Conservation (phyloP, 2,797 vertebrate genomes). For the Austrolebias charrua region DNA sequence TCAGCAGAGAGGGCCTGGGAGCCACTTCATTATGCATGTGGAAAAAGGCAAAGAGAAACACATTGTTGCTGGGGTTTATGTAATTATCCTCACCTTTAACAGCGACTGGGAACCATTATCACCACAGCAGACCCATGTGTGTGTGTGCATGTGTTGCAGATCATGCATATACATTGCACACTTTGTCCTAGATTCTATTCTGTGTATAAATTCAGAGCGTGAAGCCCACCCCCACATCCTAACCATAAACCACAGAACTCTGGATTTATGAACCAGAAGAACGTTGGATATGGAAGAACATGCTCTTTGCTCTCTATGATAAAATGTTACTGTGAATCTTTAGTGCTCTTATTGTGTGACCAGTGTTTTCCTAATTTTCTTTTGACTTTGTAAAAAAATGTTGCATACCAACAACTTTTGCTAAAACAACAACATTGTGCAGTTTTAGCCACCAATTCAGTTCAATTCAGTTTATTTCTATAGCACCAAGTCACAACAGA, state of each 20-base stretch:
- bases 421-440: too few species aligned
- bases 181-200: slow-evolving; percentile 54
- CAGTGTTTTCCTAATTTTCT: too few species aligned
- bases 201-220: slow-evolving; percentile 41
- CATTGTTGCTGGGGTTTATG: slow-evolving; percentile 75
- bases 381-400: too few species aligned
- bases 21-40: slow-evolving; percentile 69
- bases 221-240: slow-evolving; percentile 55
- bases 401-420: too few species aligned
- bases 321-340: slow-evolving; percentile 43
- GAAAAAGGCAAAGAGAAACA: slow-evolving; percentile 56
- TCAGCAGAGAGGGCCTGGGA: slow-evolving; percentile 66
- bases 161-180: slow-evolving; percentile 42
- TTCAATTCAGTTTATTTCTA: too few species aligned
- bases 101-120: slow-evolving; percentile 58
- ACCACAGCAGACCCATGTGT: slow-evolving; percentile 37
- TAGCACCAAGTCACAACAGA: too few species aligned
- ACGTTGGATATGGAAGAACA: neutral
- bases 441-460: too few species aligned
- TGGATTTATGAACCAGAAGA: slow-evolving; percentile 43
- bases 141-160: slow-evolving; percentile 35
- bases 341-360: slow-evolving; percentile 18
- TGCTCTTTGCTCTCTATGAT: slow-evolving; percentile 34
- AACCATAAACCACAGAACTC: slow-evolving; percentile 53
- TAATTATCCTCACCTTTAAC: slow-evolving; percentile 80